Evolutionary conservation across 1,140 invertebrate genomes (phyloP), one percentile per base, ranked within the genome.

Genomic region (Coenobita brevimanus): DNA sequence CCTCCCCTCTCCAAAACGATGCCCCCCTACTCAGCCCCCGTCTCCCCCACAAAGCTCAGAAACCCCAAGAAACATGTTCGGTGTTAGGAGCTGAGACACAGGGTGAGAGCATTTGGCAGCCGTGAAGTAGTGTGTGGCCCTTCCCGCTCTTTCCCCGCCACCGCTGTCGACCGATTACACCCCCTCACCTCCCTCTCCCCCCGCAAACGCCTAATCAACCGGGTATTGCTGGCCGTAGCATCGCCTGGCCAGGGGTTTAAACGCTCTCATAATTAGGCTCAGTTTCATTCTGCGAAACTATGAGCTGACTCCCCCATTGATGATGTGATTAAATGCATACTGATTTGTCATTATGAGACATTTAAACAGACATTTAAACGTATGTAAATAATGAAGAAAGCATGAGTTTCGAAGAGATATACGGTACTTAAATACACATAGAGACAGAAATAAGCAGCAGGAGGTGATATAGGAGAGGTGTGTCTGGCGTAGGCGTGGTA

Each of bases 101-200:
- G 75, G 43, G 75, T 80, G 84, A 71, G 64, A 84, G 82, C 82
- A 76, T 85, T 85, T 85, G 82, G 82, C 82, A 85, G 82, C 82
- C 73, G 69, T 75, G 73, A 78, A 85, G 82, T 75, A 85, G 82
- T 75, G 69, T 38, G 82, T 71, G 84, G 84, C 33, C 84, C 84
- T 87, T 87, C 76, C 84, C 67, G 82, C 82, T 81, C 76, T 73
- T 80, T 87, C 78, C 67, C 76, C 78, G 46, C 62, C 46, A 41
- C 64, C 38, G 41, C 62, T 80, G 78, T 71, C 82, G 71, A 78
- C 71, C 73, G 54, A 73, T 83, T 83, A 85, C 69, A 85, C 82
- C 82, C 46, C 71, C 54, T 30, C 46, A n/a, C 67, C 62, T 69
- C 62, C 69, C n/a, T 8, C 43, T 50, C 38, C 62, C 71, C 30